phyloP scores from a whole-genome alignment of 2,113 vertebrate species.

The Rissa tridactyla region DNA sequence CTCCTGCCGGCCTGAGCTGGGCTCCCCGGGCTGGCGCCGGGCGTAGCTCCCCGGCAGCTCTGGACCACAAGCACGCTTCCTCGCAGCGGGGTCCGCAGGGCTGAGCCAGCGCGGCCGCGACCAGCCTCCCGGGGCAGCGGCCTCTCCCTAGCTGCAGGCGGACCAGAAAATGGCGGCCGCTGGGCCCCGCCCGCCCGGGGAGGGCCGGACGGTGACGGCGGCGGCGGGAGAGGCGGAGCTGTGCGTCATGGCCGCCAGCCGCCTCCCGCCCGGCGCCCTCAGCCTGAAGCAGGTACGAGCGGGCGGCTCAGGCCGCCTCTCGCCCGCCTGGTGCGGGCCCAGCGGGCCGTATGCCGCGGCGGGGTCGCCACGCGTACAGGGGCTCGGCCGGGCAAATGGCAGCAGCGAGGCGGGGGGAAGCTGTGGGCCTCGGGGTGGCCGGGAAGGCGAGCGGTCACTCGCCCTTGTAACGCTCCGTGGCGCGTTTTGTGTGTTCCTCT shows the following conservation, averaged over 20 bases:
- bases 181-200: neutral
- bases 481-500: fast-evolving
- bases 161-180: neutral
- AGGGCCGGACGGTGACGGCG: neutral
- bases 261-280: conserved; percentile 67
- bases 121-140: neutral
- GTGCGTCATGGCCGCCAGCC: conserved; percentile 59
- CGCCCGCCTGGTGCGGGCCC: no score
- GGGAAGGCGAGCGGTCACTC: neutral
- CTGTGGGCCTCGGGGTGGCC: neutral
- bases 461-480: fast-evolving
- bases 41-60: fast-evolving
- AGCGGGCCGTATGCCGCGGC: no score
- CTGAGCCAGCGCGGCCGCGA: neutral
- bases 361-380: neutral
- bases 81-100: no score
- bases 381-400: neutral
- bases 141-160: no score
- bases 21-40: no score
- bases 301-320: neutral
- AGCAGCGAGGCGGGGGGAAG: neutral
- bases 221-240: neutral
- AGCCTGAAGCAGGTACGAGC: conserved; percentile 82
- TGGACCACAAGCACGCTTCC: fast-evolving
- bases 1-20: neutral